Conservation (phyloP, 2,888 invertebrate species). For the Scaptomyza reducta region DNA sequence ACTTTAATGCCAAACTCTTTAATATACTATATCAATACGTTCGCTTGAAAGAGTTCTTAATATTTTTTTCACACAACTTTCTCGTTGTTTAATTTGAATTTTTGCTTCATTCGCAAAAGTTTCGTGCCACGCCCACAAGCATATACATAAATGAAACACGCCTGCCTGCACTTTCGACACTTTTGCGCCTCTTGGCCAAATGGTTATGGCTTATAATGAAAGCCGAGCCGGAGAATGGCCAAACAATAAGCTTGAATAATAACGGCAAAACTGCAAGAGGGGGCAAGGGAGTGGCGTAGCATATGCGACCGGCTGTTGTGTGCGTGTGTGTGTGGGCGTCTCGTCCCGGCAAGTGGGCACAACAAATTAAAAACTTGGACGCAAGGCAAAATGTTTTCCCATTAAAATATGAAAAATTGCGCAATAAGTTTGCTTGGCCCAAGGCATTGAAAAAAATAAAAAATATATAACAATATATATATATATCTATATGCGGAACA, state of each 20-base stretch:
- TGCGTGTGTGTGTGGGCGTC: slow-evolving; percentile 39
- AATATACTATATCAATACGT: slow-evolving; percentile 23
- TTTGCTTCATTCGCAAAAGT: slow-evolving; percentile 50
- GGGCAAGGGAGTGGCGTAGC: background rate
- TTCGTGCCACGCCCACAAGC: slow-evolving; percentile 52
- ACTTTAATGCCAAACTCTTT: slow-evolving; percentile 39
- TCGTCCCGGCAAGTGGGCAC: slow-evolving; percentile 56
- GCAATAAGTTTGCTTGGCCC: slow-evolving; percentile 63
- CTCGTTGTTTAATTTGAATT: slow-evolving; percentile 9
- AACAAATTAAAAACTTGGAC: slow-evolving; percentile 76
- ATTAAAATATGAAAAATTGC: slow-evolving; percentile 79
- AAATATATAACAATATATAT: slow-evolving; percentile 5
- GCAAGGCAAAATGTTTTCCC: slow-evolving; percentile 72
- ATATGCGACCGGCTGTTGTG: slow-evolving; percentile 23
- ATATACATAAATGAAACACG: slow-evolving; percentile 30
- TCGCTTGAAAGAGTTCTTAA: slow-evolving; percentile 16
- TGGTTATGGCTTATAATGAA: slow-evolving; percentile 74
- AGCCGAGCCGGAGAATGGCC: slow-evolving; percentile 45
- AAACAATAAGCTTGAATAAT: slow-evolving; percentile 61
- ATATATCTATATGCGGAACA: slow-evolving; percentile 33
- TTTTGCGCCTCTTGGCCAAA: slow-evolving; percentile 76
- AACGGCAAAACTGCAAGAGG: slow-evolving; percentile 47
- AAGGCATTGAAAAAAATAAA: slow-evolving; percentile 41
- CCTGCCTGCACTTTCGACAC: slow-evolving; percentile 73
- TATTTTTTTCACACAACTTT: slow-evolving; percentile 38